Evolutionary conservation across 2,797 vertebrate species (phyloP), one percentile per base, ranked within the genome.

Genomic region (Spheniscus humboldti): DNA sequence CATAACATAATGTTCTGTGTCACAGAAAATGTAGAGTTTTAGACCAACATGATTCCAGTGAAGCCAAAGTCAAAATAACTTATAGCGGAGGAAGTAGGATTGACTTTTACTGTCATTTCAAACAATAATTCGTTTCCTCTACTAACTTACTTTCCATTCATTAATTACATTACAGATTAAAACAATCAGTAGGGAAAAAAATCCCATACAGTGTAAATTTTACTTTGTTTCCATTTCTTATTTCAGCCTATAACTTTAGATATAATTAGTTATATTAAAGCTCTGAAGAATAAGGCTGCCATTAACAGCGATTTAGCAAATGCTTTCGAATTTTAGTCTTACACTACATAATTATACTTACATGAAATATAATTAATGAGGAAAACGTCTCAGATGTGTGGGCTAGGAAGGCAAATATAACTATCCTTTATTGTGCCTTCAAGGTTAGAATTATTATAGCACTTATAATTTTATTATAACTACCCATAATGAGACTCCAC

Each of bases 401-500:
- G 97, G 96, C 97, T 94, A 94, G 95, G 96, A 97, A 97, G 96
- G 96, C 97, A 97, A 97, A 98, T 96, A 96, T 90, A 96, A 83
- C 96, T 96, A 97, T 82, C 97, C 97, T 98, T 98, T 98, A 98
- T 97, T 97, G 97, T 97, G 98, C 98, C 97, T 98, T 97, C 98
- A 99, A 99, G 99, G 99, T 99, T 98, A 98, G 97, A 98, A 97
- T 98, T 98, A 98, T 98, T 97, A 98, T 94, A 94, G 97, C 98
- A 96, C 98, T 98, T 98, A 97, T 96, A 97, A 97, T 98, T 99
- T 99, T 98, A 98, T 98, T 98, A 98, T 98, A 98, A 99, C 99
- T 98, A 98, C 97, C 97, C 96, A 97, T 98, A 99, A 99, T 99
- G 98, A 98, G 98, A 97, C 98, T 98, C 97, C 98, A 97, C 98